Base-by-base conservation (phyloP, 2,113 vertebrate species). In the Caranx melampygus region DNA sequence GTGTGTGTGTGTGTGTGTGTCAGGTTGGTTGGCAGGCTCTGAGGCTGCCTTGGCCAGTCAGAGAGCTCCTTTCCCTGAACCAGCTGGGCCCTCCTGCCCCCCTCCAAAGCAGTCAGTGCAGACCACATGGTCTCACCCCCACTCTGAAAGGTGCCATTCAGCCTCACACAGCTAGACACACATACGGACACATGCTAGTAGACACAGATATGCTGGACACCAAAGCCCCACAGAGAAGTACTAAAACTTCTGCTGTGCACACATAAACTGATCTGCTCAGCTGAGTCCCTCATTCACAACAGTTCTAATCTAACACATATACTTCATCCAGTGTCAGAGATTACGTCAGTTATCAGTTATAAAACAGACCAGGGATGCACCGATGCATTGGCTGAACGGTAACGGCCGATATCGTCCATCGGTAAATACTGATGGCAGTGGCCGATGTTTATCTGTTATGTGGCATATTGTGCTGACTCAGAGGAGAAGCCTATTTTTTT, bases 51-150 rank as follows among this genome's bases (percentile, higher is more conserved):
- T 92, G 92, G 91, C 92, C 77, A 88, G 89, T 92, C 83, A 74
- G 67, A 74, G 84, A 91, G 86, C 91, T 87, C 89, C 86, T 92
- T 89, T 90, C 89, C 84, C 84, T 84, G 79, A 92, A 94, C 92
- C 94, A 94, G 93, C 93, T 94, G 94, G 91, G 86, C 86, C 89
- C 92, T 90, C 90, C 87, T 90, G 86, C 89, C 91, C 91, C 87
- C 75, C 87, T 92, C 86, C 83, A 88, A 89, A 87, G 81, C 85
- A 91, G 85, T 89, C 87, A 82, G 75, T 76, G 79, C 75, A 79
- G 87, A 91, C 83, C 90, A 93, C 92, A 93, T 92, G 90, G 91
- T 87, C 90, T 84, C 79, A 75, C 92, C 87, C 80, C 91, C 78
- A 76, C 88, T 89, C 76, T 83, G 91, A 87, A 85, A 92, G 89